Evolutionary conservation across 2,113 vertebrate species (phyloP), one percentile per base, ranked within the genome.

Genomic region (Galeopterus variegatus): DNA sequence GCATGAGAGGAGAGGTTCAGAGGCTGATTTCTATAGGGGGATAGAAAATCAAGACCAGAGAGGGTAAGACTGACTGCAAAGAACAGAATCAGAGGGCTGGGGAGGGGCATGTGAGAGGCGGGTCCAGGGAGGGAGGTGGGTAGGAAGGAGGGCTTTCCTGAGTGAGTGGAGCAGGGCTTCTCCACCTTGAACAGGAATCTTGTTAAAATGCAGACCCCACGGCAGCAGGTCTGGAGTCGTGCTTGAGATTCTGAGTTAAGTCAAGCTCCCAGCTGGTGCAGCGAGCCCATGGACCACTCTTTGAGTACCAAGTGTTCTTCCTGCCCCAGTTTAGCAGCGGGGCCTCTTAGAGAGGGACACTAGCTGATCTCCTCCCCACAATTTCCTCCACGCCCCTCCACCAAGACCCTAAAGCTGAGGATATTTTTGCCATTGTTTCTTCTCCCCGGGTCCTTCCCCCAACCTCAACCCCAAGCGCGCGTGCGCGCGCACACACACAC

Each of bases 401-500:
- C 31, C 24, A 36, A 36, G 62, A 65, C 50, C 52, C 73, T n/a
- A 48, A 75, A 79, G 65, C 36, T 56, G 64, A 79, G 52, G 64
- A 70, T 81, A 84, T 65, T 94, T 94, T 94, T 86, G 85, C 28
- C 79, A 81, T 80, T 89, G 48, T 82, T 77, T 64, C 88, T 79
- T 65, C 24, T 33, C 1, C 26, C 23, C 45, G 10, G 23, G 17
- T 70, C 5, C 31, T 24, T 50, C 7, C 19, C 31, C 62, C 4
- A 87, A 33, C 12, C 17, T 31, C 31, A 90, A 24, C 26, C 45
- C 13, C 58, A 48, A 23, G 33, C 5, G 24, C 13, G 8, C 6
- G 1, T 1, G 17, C 8, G 31, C 31, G 14, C 28, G 18, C 50
- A 33, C 23, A 24, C 8, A 45, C 48, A 1, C 14, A 10, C 3